These are phyloP conservation scores for Sciurus vulgaris DNA, from an alignment of 2,797 vertebrate genomes.

Conservation along the genomic window DNA sequence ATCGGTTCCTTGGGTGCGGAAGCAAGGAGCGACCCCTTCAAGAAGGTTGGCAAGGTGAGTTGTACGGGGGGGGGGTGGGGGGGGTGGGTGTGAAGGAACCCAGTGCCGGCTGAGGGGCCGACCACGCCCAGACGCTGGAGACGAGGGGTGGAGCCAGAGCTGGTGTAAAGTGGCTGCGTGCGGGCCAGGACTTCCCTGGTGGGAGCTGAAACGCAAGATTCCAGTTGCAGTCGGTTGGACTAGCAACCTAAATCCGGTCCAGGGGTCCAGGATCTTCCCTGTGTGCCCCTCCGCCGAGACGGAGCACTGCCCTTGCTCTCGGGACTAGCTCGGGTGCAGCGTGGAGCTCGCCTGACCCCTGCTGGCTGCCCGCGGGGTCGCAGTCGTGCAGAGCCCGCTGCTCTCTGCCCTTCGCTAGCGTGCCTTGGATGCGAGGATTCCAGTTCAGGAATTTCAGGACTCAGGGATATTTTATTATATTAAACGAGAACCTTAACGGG, in stretches of 20 bases:
- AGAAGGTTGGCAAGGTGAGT: background rate
- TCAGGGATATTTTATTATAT: background rate
- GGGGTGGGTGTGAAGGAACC: background rate
- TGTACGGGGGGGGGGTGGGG: fast-evolving
- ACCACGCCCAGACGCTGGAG: background rate
- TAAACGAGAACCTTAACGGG: background rate
- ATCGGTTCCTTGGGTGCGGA: background rate
- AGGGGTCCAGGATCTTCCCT: background rate
- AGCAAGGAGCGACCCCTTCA: background rate
- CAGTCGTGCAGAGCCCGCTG: background rate
- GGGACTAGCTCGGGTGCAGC: background rate
- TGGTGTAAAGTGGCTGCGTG: background rate
- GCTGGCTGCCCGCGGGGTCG: background rate
- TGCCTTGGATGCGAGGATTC: background rate
- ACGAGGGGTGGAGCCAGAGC: background rate
- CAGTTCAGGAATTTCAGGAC: background rate
- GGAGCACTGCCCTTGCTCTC: fast-evolving
- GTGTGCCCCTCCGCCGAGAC: background rate
- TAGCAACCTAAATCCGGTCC: too few species aligned
- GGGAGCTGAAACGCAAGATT: background rate
- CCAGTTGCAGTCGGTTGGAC: background rate
- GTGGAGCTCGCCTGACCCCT: constrained; percentile 73
- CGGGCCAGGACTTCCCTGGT: fast-evolving
- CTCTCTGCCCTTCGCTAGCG: fast-evolving
- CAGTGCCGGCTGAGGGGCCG: background rate